Percentiles rank a stretch among this genome's conserved stretches.
phyloP scores from a whole-genome alignment of 2,888 invertebrate genomes.

The Thereva unica region DNA sequence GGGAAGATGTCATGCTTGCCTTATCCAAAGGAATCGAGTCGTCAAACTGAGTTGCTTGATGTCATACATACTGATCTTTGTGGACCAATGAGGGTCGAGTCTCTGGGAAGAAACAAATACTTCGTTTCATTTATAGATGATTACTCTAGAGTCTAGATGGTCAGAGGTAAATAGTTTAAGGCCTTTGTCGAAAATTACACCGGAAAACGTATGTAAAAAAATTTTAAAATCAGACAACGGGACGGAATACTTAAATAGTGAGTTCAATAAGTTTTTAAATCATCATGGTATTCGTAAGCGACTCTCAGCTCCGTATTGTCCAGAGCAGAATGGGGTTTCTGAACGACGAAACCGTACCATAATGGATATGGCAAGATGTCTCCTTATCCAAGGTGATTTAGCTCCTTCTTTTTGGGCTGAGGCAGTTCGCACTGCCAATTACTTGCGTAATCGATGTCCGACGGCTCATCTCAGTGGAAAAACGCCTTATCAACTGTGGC shows the following conservation, averaged over 20 bases:
- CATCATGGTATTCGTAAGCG: constrained; percentile 13
- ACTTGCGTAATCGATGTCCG: constrained; percentile 36
- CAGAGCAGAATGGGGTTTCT: constrained; percentile 35
- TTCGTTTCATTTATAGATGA: constrained; percentile 42
- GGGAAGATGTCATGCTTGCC: neutral
- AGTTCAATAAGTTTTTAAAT: constrained; percentile 12
- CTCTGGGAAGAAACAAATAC: neutral
- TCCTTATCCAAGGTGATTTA: no score
- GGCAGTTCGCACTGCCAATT: constrained; percentile 34
- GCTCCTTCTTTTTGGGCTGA: constrained; percentile 44
- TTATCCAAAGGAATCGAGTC: neutral
- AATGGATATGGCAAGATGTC: constrained; percentile 44
- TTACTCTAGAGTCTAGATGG: constrained; percentile 25
- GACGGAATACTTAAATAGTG: constrained; percentile 10
- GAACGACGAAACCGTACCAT: constrained; percentile 23
- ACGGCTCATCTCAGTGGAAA: constrained; percentile 19
- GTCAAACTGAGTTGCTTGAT: constrained; percentile 1
- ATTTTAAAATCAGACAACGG: constrained; percentile 27
- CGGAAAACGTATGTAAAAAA: constrained; percentile 35
- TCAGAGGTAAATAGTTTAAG: constrained; percentile 34
- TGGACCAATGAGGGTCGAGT: no score
- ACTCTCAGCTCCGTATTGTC: constrained; percentile 17
- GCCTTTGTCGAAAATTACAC: constrained; percentile 35
- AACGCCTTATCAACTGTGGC: constrained; percentile 43
- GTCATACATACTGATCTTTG: neutral